These are phyloP conservation scores for Catocala sponsa DNA, from an alignment of 2,888 invertebrate species.

Conservation along the genomic window DNA sequence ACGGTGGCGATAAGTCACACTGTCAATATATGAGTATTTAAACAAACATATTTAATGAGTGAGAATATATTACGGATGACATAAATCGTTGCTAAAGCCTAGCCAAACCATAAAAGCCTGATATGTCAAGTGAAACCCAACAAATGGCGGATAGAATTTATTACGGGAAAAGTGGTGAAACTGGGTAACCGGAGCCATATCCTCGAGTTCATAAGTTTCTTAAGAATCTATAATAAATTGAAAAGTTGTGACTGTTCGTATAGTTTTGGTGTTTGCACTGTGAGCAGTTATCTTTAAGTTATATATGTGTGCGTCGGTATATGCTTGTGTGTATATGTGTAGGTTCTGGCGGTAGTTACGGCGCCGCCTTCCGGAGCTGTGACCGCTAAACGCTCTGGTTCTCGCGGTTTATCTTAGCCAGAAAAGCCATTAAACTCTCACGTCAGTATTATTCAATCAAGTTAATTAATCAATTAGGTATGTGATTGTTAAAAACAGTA, in stretches of 20 bases:
- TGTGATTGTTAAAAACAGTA: too few relatives aligned
- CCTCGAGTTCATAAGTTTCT: conserved; percentile 1
- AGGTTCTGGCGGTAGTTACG: neutral
- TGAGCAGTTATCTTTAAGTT: too few relatives aligned
- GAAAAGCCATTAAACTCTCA: neutral
- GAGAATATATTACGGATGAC: neutral
- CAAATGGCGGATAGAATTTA: conserved; percentile 4
- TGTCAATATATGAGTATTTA: neutral
- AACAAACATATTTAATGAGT: conserved; percentile 7
- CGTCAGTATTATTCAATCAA: neutral
- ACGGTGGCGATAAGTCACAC: too few relatives aligned
- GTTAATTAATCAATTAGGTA: neutral
- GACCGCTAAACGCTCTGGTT: neutral
- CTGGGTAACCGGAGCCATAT: neutral
- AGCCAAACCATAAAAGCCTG: conserved; percentile 4
- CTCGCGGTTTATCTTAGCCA: neutral
- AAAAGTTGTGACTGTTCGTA: neutral
- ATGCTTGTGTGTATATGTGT: neutral
- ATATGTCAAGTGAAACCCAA: conserved; percentile 8
- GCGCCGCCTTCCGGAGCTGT: neutral
- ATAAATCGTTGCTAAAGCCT: conserved; percentile 1
- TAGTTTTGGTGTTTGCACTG: too few relatives aligned
- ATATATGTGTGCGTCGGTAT: neutral
- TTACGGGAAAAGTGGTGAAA: neutral
- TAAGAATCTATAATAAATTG: neutral